Evolutionary conservation across 1,140 invertebrate genomes (phyloP), one percentile per base, ranked within the genome.

Genomic region (Thaumetopoea pityocampa): DNA sequence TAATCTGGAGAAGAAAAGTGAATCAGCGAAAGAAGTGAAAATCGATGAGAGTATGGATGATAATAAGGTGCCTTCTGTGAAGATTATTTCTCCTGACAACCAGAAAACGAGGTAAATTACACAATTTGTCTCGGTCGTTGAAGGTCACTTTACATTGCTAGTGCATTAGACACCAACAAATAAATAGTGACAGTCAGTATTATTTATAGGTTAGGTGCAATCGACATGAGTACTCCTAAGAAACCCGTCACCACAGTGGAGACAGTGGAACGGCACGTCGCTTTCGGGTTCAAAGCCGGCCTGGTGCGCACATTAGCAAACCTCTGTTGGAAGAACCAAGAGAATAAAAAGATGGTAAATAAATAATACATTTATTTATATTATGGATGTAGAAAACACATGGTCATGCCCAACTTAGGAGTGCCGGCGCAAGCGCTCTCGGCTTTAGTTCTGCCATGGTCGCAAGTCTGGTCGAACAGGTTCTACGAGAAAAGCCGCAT

Each of bases 231-330:
- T 0, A 79, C 68, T 0, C 53, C 63, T 0, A 86, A 85, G 49
- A 73, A 71, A 36, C 30, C 73, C 2, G 46, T 76, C 0, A 81
- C 78, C 0, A 63, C 51, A 10, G 78, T 85, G 1, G 79, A 85
- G 32, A 80, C 79, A 0, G 82, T 77, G 5, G 79, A 88, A 35
- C 59, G 80, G 2, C 85, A 86, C 37, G 85, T 86, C 1, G 82
- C 85, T 0, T 93, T 90, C 81, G 91, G 92, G 1, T 91, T 95
- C 58, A 94, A 94, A 82, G 89, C 88, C 9, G 86, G 87, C 45
- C 67, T 94, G 1, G 89, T 94, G 20, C 70, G 91, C 22, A 76
- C 92, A 0, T 86, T 94, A 26, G 92, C 89, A n/a, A 95, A 94
- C 78, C 67, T 94, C 30, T 87, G 87, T 30, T 90, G 90, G 82